These are phyloP conservation scores for Manis pentadactyla DNA, from an alignment of 2,797 vertebrate species.

Conservation along the genomic window DNA sequence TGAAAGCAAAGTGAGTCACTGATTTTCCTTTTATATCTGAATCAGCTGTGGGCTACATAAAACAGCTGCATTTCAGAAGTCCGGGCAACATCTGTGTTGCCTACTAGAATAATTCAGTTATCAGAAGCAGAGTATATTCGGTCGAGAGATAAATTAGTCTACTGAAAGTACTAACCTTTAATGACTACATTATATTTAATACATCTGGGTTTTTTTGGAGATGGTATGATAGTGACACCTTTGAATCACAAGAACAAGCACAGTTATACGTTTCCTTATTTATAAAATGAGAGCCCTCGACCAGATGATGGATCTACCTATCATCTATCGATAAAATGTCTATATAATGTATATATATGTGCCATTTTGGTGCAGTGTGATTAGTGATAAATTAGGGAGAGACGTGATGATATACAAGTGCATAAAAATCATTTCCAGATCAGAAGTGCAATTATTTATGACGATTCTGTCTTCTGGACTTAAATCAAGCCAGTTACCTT, in stretches of 20 bases:
- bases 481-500: neutral
- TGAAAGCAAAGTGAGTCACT: neutral
- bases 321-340: too few relatives aligned
- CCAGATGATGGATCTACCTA: neutral
- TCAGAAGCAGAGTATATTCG: neutral
- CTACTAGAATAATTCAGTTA: neutral
- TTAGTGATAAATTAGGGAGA: neutral
- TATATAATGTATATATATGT: too few relatives aligned
- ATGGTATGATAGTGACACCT: neutral
- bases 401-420: neutral
- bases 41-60: neutral
- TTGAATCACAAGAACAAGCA: constrained; percentile 34
- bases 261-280: neutral
- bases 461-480: neutral
- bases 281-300: neutral
- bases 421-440: neutral
- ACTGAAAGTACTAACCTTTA: constrained; percentile 42
- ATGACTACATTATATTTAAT: neutral
- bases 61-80: constrained; percentile 7
- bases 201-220: neutral
- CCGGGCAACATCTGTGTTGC: neutral
- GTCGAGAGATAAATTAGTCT: neutral
- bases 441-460: neutral
- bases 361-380: neutral
- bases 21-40: neutral